Conservation (phyloP, 2,113 vertebrate genomes). For the Paralichthys olivaceus region DNA sequence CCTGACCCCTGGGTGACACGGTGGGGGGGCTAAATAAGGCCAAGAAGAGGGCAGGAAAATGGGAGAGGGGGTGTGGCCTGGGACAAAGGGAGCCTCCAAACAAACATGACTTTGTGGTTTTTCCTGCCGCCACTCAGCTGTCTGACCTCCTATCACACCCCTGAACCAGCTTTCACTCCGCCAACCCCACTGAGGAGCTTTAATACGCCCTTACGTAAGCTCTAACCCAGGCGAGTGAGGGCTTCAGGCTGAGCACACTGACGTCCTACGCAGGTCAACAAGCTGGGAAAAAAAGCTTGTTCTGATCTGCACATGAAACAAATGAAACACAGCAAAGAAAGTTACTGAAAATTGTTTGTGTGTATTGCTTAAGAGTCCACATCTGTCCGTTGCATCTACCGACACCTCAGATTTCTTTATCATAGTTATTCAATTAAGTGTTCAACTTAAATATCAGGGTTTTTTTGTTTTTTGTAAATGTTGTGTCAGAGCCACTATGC, state of each 20-base stretch:
- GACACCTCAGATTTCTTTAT: background rate
- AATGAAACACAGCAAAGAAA: background rate
- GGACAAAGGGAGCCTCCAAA: constrained; percentile 76
- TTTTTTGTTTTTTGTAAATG: too few relatives aligned
- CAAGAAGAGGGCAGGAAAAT: constrained; percentile 69
- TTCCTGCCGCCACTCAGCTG: constrained; percentile 78
- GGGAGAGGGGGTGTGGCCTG: constrained; percentile 45
- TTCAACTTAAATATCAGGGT: too few relatives aligned
- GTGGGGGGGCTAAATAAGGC: constrained; percentile 77
- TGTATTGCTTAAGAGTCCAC: background rate
- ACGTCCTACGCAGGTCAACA: constrained; percentile 60
- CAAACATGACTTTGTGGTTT: constrained; percentile 76
- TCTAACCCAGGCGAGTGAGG: background rate
- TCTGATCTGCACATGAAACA: constrained; percentile 29
- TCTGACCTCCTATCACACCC: constrained; percentile 56
- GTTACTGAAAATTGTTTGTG: background rate
- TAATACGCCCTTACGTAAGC: constrained; percentile 49
- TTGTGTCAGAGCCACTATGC: too few relatives aligned
- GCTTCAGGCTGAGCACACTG: constrained; percentile 44
- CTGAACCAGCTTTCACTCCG: constrained; percentile 31
- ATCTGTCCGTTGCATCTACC: background rate
- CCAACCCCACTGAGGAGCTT: constrained; percentile 14
- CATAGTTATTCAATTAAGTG: too few relatives aligned
- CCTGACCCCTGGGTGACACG: constrained; percentile 85
- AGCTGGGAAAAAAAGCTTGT: background rate